Conservation (phyloP, 1,140 invertebrate species). For the Cryptotermes secundus region DNA sequence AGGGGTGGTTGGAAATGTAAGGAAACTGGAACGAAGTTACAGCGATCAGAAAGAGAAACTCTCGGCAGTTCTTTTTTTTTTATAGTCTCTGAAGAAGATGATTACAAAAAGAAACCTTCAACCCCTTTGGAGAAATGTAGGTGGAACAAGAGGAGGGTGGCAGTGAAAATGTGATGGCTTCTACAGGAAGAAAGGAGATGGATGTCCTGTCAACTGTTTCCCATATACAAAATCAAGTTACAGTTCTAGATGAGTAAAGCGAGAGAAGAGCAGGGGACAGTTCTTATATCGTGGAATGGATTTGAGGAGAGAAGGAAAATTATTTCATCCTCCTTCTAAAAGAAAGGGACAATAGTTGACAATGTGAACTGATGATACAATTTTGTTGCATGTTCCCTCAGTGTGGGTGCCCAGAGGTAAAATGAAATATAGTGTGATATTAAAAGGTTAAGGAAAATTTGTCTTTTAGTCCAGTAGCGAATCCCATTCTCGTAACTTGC, state of each 20-base stretch:
- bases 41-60: constrained; percentile 19
- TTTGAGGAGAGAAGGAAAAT: constrained; percentile 2
- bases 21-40: constrained; percentile 10
- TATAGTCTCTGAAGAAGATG: neutral
- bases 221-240: constrained; percentile 14
- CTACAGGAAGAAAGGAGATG: neutral
- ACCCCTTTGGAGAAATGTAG: neutral
- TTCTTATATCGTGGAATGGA: neutral
- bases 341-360: constrained; percentile 5
- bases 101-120: constrained; percentile 12
- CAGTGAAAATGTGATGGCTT: constrained; percentile 11
- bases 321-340: neutral
- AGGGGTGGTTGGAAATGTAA: neutral
- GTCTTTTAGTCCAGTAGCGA: neutral
- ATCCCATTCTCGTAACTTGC: too few species aligned
- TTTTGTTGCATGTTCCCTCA: neutral
- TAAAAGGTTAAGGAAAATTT: neutral
- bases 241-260: neutral
- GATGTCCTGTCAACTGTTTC: neutral
- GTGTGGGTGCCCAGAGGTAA: neutral
- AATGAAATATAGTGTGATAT: neutral
- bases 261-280: neutral
- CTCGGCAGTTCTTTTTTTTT: neutral
- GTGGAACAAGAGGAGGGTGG: neutral
- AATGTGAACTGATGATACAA: neutral